Percentiles rank a stretch among this genome's conserved stretches.
phyloP scores from a whole-genome alignment of 2,113 vertebrate species.

The Physeter macrocephalus region DNA sequence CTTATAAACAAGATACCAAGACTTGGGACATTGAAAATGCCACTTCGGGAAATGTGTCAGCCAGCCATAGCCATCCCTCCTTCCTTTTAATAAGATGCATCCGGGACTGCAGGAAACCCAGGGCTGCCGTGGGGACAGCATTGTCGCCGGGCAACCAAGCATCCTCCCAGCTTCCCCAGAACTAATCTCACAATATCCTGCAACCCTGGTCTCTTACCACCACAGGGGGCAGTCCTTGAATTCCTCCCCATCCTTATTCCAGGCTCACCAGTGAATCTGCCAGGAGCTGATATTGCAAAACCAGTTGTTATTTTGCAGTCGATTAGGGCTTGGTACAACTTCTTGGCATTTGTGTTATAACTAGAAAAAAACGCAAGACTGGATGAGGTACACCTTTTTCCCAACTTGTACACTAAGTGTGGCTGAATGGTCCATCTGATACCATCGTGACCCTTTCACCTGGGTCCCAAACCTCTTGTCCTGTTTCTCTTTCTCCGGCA shows the following conservation, averaged over 20 bases:
- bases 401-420: neutral
- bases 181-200: neutral
- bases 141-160: neutral
- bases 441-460: neutral
- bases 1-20: slow-evolving; percentile 47
- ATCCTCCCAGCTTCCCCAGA: neutral
- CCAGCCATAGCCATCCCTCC: neutral
- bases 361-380: neutral
- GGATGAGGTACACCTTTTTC: neutral
- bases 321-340: neutral
- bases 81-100: slow-evolving; percentile 15
- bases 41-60: slow-evolving; percentile 9
- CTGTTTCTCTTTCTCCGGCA: neutral
- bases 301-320: neutral
- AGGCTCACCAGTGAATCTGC: neutral
- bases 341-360: neutral
- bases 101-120: neutral
- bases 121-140: rapidly evolving
- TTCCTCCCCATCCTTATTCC: neutral
- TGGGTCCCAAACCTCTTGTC: neutral
- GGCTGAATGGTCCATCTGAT: neutral
- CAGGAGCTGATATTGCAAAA: slow-evolving; percentile 4
- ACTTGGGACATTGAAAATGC: slow-evolving; percentile 41
- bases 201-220: neutral
- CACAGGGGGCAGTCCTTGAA: neutral